A percentile compares a stretch with the other conserved stretches of the same genome.
Conservation (phyloP, 2,888 invertebrate species). For the Phoenoteleia sp. region DNA sequence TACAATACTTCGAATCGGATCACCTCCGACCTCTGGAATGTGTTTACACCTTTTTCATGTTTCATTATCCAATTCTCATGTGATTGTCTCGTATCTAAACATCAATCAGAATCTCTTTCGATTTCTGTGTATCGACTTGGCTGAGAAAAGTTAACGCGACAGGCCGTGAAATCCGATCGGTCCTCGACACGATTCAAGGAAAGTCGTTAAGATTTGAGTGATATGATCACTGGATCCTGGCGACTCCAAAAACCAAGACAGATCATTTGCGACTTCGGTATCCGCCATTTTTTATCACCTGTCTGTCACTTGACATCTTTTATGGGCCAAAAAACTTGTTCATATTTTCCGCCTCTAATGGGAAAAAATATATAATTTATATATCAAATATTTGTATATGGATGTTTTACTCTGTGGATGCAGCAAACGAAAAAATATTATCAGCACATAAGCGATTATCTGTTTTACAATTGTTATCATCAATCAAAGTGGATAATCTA, state of each 20-base stretch:
- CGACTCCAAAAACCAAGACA: conserved; percentile 47
- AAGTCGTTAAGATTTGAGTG: conserved; percentile 76
- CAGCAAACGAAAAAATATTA: too few species aligned
- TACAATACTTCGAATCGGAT: neutral
- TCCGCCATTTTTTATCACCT: conserved; percentile 76
- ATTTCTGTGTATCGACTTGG: conserved; percentile 52
- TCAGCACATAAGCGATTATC: conserved; percentile 9
- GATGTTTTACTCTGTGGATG: too few species aligned
- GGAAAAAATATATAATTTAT: neutral
- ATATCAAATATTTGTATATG: too few species aligned
- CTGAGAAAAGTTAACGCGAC: conserved; percentile 65
- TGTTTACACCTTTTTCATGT: conserved; percentile 1
- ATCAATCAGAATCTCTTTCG: conserved; percentile 43
- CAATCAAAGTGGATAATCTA: conserved; percentile 21
- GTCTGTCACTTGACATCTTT: conserved; percentile 80
- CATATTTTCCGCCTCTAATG: conserved; percentile 47
- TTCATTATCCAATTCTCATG: neutral
- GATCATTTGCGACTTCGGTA: conserved; percentile 76
- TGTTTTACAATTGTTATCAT: conserved; percentile 9
- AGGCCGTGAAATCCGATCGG: conserved; percentile 74
- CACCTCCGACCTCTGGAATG: conserved; percentile 27
- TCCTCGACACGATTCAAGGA: conserved; percentile 73
- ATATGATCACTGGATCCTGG: conserved; percentile 74
- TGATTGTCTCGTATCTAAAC: conserved; percentile 20
- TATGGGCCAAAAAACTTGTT: conserved; percentile 61